Percentiles rank a stretch among this genome's conserved stretches.
Conservation (phyloP, 2,888 invertebrate species). For the Gnatocerus cornutus region DNA sequence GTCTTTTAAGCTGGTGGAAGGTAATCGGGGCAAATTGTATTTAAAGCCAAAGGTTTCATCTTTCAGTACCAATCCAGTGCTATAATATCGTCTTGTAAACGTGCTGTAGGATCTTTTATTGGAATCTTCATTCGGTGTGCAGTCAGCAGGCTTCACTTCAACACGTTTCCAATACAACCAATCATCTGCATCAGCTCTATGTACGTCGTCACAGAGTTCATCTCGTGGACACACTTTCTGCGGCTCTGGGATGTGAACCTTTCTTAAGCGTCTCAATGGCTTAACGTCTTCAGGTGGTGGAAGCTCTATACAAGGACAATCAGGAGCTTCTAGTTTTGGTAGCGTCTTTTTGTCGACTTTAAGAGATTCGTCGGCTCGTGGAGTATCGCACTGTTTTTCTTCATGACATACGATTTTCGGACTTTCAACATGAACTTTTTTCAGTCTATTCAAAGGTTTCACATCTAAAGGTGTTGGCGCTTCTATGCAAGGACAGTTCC, state of each 20-base stretch:
- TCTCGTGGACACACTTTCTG: conserved; percentile 11
- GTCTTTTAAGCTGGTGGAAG: not conserved
- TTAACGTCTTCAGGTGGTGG: conserved; percentile 27
- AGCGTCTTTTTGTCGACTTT: conserved; percentile 31
- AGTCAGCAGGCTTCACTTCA: conserved; percentile 29
- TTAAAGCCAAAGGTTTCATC: conserved; percentile 9
- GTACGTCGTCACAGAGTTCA: conserved; percentile 2
- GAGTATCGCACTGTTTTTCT: not conserved
- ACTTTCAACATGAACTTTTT: not conserved
- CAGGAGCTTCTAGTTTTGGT: conserved; percentile 25
- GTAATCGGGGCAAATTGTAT: conserved; percentile 16
- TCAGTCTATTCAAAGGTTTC: conserved; percentile 40
- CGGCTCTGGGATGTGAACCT: conserved; percentile 39
- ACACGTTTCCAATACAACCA: conserved; percentile 33
- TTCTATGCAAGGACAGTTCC: conserved; percentile 47
- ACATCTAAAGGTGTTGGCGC: conserved; percentile 27
- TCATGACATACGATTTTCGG: conserved; percentile 14
- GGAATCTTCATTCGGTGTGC: not conserved
- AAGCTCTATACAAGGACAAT: conserved; percentile 40
- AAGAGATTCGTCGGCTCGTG: conserved; percentile 34
- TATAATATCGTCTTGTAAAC: conserved; percentile 15
- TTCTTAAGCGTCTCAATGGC: conserved; percentile 40
- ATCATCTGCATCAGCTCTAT: conserved; percentile 35
- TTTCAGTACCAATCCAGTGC: conserved; percentile 6
- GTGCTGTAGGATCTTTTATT: conserved; percentile 20